Conservation (phyloP, 2,888 invertebrate genomes). For the Papilio gigon region DNA sequence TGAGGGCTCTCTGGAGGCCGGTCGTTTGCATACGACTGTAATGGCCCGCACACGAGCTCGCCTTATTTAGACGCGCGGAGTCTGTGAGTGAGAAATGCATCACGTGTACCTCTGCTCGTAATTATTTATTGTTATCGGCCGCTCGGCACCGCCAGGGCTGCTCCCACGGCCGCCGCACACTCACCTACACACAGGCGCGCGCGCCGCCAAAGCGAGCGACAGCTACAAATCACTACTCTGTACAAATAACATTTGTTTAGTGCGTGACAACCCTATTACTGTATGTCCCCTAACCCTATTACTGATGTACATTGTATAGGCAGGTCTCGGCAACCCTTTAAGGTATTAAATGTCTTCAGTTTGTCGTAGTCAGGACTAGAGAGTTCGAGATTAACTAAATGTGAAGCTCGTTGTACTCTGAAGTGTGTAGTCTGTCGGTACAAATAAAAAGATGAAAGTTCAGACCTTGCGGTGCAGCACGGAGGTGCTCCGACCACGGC, state of each 20-base stretch:
- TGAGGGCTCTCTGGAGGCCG: not conserved
- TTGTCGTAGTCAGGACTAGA: too few relatives aligned
- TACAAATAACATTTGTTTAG: not conserved
- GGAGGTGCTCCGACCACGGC: not conserved
- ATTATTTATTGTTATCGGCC: not conserved
- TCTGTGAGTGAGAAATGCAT: slow-evolving; percentile 26
- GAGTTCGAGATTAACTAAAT: too few relatives aligned
- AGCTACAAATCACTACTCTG: not conserved
- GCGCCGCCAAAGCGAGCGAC: too few relatives aligned
- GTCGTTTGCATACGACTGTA: slow-evolving; percentile 6
- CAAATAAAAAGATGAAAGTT: slow-evolving; percentile 3
- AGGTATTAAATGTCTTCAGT: too few relatives aligned
- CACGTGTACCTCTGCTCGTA: not conserved
- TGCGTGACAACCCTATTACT: not conserved
- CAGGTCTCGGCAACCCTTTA: too few relatives aligned
- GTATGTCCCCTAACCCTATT: not conserved
- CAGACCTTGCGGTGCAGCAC: not conserved
- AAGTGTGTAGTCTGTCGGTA: too few relatives aligned
- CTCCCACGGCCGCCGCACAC: not conserved
- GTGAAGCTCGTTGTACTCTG: too few relatives aligned
- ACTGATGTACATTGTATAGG: not conserved
- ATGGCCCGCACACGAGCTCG: slow-evolving; percentile 49
- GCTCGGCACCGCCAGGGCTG: not conserved
- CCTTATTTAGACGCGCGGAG: slow-evolving; percentile 59
- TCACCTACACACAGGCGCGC: not conserved